phyloP scores from a whole-genome alignment of 2,888 invertebrate genomes.

The Trypoxylon attenuatum region DNA sequence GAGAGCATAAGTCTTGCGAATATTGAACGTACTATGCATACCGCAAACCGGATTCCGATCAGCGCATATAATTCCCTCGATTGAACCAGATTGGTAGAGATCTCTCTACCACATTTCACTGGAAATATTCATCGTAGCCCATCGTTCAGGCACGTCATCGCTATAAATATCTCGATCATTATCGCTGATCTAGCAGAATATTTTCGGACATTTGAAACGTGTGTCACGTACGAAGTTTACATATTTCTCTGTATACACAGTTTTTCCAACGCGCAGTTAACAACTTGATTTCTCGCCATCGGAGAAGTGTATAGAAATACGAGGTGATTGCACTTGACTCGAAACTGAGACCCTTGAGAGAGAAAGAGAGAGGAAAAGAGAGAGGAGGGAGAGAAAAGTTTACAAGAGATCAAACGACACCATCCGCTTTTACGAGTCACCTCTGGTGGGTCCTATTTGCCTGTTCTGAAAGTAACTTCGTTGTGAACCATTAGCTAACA shows the following conservation, averaged over 20 bases:
- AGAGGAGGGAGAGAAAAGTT: not conserved
- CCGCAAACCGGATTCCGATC: conserved; percentile 1
- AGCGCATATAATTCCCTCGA: not conserved
- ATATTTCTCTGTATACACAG: too few species aligned
- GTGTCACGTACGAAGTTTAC: too few species aligned
- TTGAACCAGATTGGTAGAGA: not conserved
- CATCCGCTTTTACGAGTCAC: not conserved
- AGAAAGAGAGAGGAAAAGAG: not conserved
- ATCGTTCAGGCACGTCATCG: not conserved
- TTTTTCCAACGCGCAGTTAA: not conserved
- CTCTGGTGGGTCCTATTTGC: conserved; percentile 5
- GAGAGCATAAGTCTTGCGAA: not conserved
- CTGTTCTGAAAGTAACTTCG: conserved; percentile 7
- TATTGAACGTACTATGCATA: not conserved
- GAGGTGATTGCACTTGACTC: too few species aligned
- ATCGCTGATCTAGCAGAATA: too few species aligned
- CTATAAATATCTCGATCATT: not conserved
- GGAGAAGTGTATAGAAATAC: not conserved
- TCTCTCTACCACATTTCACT: not conserved
- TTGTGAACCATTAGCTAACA: not conserved
- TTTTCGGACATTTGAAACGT: too few species aligned
- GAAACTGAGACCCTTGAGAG: not conserved
- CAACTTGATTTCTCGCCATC: not conserved
- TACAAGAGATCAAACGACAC: not conserved
- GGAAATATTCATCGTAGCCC: not conserved